Percentiles rank a stretch among this genome's conserved stretches.
These are phyloP conservation scores for Anguilla megastoma DNA, from an alignment of 2,797 vertebrate species.

Conservation along the genomic window DNA sequence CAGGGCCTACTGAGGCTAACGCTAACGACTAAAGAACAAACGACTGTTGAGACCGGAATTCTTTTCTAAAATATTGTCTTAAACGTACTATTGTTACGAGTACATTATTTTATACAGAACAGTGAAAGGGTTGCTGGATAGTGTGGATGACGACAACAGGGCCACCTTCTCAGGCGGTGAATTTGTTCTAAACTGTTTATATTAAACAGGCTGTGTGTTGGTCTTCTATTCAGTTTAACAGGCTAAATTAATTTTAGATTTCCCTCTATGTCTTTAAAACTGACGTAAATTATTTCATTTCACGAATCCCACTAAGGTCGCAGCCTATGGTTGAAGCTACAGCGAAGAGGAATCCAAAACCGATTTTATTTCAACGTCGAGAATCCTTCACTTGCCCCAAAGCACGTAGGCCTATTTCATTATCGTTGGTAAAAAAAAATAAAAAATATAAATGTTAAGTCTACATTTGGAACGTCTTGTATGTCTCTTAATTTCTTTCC, in stretches of 20 bases:
- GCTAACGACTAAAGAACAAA: not conserved
- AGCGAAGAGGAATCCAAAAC: conserved; percentile 24
- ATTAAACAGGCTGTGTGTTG: conserved; percentile 33
- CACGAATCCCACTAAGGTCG: conserved; percentile 19
- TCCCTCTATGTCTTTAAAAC: conserved; percentile 9
- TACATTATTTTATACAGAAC: conserved; percentile 59
- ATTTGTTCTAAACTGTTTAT: conserved; percentile 52
- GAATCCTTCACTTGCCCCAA: conserved; percentile 24
- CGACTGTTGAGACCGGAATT: not conserved
- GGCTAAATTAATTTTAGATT: not conserved
- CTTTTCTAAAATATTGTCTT: conserved; percentile 22
- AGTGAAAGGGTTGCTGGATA: conserved; percentile 63
- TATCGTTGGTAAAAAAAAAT: conserved; percentile 43
- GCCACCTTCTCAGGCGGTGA: conserved; percentile 60
- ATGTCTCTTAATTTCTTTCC: conserved; percentile 47
- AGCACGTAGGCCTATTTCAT: not conserved
- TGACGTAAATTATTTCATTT: conserved; percentile 2
- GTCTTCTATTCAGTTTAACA: not conserved
- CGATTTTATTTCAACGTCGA: conserved; percentile 24
- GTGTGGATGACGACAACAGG: conserved; percentile 65
- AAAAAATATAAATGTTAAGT: conserved; percentile 37
- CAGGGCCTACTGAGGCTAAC: not conserved
- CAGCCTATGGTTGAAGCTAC: not conserved
- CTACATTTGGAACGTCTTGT: conserved; percentile 42
- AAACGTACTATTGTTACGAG: conserved; percentile 46